Conservation (phyloP, 2,113 vertebrate genomes). For the Tyrannus savana region DNA sequence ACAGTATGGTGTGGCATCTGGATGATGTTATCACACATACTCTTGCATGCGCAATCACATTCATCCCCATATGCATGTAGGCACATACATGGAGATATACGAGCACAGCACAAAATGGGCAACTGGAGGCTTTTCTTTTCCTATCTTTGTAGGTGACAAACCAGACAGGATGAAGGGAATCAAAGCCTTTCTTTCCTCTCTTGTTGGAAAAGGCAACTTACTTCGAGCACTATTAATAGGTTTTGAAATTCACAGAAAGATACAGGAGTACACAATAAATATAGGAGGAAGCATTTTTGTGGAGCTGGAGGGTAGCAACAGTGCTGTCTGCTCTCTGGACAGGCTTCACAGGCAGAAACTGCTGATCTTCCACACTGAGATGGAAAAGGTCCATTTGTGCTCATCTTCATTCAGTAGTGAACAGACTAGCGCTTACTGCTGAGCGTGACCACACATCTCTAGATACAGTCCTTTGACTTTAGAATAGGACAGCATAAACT, state of each 20-base stretch:
- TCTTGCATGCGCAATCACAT: background rate
- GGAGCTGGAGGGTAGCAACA: background rate
- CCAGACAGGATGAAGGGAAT: background rate
- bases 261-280: background rate
- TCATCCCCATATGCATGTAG: background rate
- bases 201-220: background rate
- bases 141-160: background rate
- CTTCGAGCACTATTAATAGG: fast-evolving
- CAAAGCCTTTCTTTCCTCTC: background rate
- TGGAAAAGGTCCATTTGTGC: background rate
- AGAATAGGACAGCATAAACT: background rate
- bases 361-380: background rate
- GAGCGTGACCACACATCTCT: background rate
- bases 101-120: background rate
- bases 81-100: fast-evolving
- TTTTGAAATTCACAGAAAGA: background rate
- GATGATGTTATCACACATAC: slow-evolving; percentile 63
- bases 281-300: background rate
- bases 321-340: background rate
- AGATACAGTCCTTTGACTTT: background rate
- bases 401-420: background rate
- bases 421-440: background rate
- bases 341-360: background rate
- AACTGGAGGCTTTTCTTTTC: background rate
- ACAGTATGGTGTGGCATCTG: slow-evolving; percentile 45